phyloP scores from a whole-genome alignment of 2,888 invertebrate genomes.

The Dryocosmus kuriphilus region DNA sequence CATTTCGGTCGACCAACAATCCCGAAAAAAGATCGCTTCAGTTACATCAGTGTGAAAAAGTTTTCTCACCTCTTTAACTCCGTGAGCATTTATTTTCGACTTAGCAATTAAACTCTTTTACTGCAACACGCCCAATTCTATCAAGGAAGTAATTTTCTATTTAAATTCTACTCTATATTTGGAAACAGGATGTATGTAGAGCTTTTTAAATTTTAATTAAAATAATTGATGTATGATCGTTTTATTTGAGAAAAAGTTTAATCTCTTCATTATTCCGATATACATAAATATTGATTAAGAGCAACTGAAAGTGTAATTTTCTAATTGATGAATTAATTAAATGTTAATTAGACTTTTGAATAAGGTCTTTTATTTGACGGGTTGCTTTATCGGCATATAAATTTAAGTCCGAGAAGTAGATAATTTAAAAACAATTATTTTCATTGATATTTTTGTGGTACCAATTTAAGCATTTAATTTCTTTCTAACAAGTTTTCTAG shows the following conservation, averaged over 20 bases:
- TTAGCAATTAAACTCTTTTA: background rate
- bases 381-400: background rate
- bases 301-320: background rate
- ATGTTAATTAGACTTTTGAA: background rate
- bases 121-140: background rate
- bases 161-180: background rate
- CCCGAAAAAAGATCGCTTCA: slow-evolving; percentile 43
- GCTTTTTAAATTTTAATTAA: background rate
- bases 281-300: background rate
- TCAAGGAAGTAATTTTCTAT: background rate
- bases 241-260: background rate
- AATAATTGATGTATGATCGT: background rate
- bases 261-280: too few species aligned
- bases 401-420: background rate
- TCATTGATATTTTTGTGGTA: too few species aligned
- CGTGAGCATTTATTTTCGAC: background rate
- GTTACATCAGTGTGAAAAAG: slow-evolving; percentile 11
- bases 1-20: slow-evolving; percentile 55
- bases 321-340: background rate
- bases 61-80: slow-evolving; percentile 12
- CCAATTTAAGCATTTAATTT: too few species aligned
- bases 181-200: background rate
- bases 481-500: background rate
- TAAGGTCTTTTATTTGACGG: background rate
- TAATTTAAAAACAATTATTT: background rate